Evolutionary conservation across 2,113 vertebrate genomes (phyloP).

Genomic region (Vulpes vulpes): DNA sequence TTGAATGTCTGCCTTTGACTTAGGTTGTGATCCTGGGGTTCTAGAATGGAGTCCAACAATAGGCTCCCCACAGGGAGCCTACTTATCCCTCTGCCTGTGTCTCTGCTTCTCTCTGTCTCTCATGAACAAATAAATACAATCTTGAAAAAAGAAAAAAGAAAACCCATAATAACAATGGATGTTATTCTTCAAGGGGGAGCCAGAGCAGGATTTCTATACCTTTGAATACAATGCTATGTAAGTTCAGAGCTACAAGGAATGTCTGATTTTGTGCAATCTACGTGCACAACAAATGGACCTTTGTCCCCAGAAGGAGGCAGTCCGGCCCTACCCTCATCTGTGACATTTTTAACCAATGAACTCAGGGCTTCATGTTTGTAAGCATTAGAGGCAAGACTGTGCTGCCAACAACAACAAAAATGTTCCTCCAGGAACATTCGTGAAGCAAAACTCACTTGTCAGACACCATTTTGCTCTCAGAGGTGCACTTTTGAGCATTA

Average conservation of each 20-base stretch:
- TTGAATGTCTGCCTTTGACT: too few relatives aligned
- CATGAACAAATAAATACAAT: too few relatives aligned
- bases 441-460: background rate
- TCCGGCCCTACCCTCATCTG: background rate
- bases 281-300: background rate
- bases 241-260: background rate
- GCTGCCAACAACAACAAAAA: conserved; percentile 4
- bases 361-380: background rate
- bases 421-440: conserved; percentile 16
- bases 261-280: background rate
- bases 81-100: too few relatives aligned
- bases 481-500: background rate
- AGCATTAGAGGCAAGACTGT: background rate
- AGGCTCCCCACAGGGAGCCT: too few relatives aligned
- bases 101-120: too few relatives aligned
- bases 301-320: conserved; percentile 7
- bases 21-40: too few relatives aligned
- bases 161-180: background rate
- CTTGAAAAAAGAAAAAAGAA: background rate
- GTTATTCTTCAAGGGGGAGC: background rate
- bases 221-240: background rate
- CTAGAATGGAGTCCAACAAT: too few relatives aligned
- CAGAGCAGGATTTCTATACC: background rate
- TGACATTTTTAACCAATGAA: background rate
- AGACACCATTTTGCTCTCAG: background rate